Conservation (phyloP, 2,888 invertebrate genomes). For the Philhelius pedissequus region DNA sequence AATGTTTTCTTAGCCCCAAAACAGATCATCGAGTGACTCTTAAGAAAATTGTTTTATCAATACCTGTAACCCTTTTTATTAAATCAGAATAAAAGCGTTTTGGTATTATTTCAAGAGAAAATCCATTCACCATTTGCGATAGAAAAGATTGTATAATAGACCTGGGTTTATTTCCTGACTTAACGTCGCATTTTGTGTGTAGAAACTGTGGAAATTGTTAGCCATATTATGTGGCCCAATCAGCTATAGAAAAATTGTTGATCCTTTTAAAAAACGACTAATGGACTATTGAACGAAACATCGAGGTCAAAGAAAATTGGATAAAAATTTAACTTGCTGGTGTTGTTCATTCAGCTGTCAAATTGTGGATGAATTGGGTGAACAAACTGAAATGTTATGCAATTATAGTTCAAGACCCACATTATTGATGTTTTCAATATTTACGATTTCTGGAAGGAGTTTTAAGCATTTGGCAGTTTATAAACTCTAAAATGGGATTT, state of each 20-base stretch:
- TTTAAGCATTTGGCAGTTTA: too few relatives aligned
- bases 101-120: not conserved
- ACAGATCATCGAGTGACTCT: not conserved
- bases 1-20: not conserved
- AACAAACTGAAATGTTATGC: too few relatives aligned
- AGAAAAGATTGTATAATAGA: not conserved
- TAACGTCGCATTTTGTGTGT: not conserved
- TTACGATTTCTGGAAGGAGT: too few relatives aligned
- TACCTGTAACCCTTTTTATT: not conserved
- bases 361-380: too few relatives aligned
- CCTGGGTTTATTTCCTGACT: not conserved
- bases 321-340: slow-evolving; percentile 8
- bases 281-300: slow-evolving; percentile 8
- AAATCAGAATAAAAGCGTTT: not conserved
- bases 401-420: too few relatives aligned
- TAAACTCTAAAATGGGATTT: too few relatives aligned
- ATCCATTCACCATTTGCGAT: not conserved
- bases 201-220: slow-evolving; percentile 5
- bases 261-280: slow-evolving; percentile 22
- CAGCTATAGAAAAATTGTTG: slow-evolving; percentile 17
- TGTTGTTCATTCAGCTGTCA: not conserved
- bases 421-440: too few relatives aligned
- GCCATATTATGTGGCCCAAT: slow-evolving; percentile 35
- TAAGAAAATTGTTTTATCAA: not conserved
- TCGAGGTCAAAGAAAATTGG: slow-evolving; percentile 30